Base-by-base conservation (phyloP, 2,113 vertebrate species). In the Corythaeola cristata region DNA sequence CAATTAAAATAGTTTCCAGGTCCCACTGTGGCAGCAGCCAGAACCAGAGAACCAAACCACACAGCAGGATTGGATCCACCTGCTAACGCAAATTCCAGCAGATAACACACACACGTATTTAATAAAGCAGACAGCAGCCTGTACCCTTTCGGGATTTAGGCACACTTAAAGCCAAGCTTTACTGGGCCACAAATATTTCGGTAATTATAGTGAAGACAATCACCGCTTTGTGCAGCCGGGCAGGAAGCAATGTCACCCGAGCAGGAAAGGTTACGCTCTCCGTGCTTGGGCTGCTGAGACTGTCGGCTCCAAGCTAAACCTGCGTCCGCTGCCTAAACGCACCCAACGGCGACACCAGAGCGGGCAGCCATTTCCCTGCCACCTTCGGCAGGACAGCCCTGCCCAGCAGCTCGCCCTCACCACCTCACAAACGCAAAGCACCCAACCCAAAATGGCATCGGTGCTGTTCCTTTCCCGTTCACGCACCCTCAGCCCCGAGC, bases 31-130 rank as follows among this genome's bases (percentile, higher is more conserved):
- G 24, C 59, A 9, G 35, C 8, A 72, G 60, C 52, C 69, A 30
- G 62, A 44, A 19, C 32, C 5, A 3, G 50, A 21, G 39, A 23
- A 41, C 5, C 64, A 23, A 7, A 35, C 16, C 1, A 4, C 16
- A 4, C 1, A 0, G 6, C 45, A 32, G 56, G 63, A 33, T 45
- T 0, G 0, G 62, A 12, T 9, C 44, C 66, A 26, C 16, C n/a
- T 26, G 71, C 53, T 15, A 1, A 18, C 52, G 55, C 1, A 1
- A 49, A 28, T 15, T 18, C 72, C 44, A 19, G 41, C 26, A 50
- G 82, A 37, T n/a, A 66, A 50, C 2, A 9, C 7, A 3, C 8
- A 21, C n/a, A 2, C 0, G 1, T 8, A 15, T 26, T 45, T 33
- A 45, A 35, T 8, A 20, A 4, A 41, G 67, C 81, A 55, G 5